Base-by-base conservation (phyloP, 2,888 invertebrate genomes). In the Rotaria magnacalcarata region DNA sequence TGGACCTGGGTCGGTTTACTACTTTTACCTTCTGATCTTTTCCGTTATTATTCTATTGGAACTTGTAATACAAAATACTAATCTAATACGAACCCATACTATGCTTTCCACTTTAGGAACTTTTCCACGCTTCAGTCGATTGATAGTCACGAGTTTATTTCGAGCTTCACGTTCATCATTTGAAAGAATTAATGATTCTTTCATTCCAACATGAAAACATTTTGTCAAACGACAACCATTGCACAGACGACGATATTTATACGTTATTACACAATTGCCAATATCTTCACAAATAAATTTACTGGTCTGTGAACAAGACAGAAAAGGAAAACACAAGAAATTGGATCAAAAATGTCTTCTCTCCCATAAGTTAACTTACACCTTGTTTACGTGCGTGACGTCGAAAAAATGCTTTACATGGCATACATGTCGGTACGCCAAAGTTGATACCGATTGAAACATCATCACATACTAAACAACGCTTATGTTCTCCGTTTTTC, bases 191-290 rank as follows among this genome's bases (percentile, higher is more conserved):
- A 19, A 27, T 19, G 34, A 67, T 67, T 19, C 34, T 19, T 67
- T 34, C 67, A 67, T 67, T 34, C 67, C 67, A 41, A 27, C 67
- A 34, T 34, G 67, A 67, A 67, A 67, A 34, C 67, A 67, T 67
- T 67, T 67, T 19, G 67, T 34, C 34, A 67, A 67, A 34, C 67
- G 67, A 67, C 67, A 67, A 34, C 67, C 34, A 41, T 67, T 67
- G 34, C 67, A 67, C 16, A 19, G 6, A 34, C 67, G 67, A 27
- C 67, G 67, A 67, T 67, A 27, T 67, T 67, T 34, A 19, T 27
- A 19, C 7, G 67, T 34, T 27, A 67, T 27, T 67, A 27, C 2
- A 34, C 67, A 67, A 67, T 67, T 27, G 4, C 60, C 60, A 60
- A 27, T 11, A 27, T 27, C 8, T 0, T 27, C 2, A 27, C 60